phyloP scores from a whole-genome alignment of 2,797 vertebrate genomes.

The Pipistrellus kuhlii region DNA sequence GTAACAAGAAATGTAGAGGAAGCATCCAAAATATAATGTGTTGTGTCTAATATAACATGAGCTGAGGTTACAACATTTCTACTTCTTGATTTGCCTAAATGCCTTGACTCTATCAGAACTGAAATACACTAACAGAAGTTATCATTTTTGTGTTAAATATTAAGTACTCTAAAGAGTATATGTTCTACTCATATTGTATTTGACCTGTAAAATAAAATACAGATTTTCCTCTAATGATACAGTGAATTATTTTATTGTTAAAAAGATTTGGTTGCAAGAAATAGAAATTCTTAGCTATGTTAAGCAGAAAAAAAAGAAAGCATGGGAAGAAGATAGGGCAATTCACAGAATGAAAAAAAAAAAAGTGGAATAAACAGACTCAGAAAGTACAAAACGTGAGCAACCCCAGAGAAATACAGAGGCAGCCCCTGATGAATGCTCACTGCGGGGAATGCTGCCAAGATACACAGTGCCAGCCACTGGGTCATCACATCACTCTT shows the following conservation, averaged over 20 bases:
- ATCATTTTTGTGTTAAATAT: conserved; percentile 40
- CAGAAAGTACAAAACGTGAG: neutral
- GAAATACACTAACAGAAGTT: neutral
- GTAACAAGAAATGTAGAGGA: conserved; percentile 34
- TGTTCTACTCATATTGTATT: conserved; percentile 22
- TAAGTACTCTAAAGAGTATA: conserved; percentile 24
- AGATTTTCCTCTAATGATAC: conserved; percentile 12
- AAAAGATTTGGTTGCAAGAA: conserved; percentile 41
- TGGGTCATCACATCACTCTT: neutral
- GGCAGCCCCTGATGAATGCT: neutral
- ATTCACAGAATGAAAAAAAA: neutral
- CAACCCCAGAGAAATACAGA: neutral
- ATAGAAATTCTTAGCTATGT: neutral
- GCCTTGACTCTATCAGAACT: conserved; percentile 20
- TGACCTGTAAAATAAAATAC: neutral
- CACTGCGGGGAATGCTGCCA: neutral
- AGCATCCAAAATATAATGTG: neutral
- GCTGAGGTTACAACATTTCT: conserved; percentile 31
- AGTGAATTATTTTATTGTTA: conserved; percentile 47
- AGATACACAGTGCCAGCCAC: neutral
- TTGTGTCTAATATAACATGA: neutral
- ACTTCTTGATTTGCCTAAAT: conserved; percentile 42
- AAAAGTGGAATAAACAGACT: neutral
- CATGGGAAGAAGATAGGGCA: neutral
- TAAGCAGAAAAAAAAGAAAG: neutral